Evolutionary conservation across 1,140 invertebrate species (phyloP).

Genomic region (Hycleus phaleratus): DNA sequence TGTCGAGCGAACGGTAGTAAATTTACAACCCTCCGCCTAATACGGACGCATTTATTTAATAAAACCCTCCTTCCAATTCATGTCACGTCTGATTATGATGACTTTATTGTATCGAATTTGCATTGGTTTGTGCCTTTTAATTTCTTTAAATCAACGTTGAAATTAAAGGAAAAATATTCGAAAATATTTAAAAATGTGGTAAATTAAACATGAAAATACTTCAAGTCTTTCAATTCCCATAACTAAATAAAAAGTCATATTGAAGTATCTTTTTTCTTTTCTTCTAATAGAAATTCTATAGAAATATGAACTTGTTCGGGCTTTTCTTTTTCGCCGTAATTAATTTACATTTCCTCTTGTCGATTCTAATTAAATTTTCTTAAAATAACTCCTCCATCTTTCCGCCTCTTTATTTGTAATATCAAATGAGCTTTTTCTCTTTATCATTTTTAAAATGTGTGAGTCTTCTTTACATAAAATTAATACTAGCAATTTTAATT

Average conservation of each 20-base stretch:
- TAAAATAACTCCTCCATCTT: no score
- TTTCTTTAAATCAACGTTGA: no score
- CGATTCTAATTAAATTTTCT: constrained; percentile 18
- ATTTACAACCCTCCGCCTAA: constrained; percentile 2
- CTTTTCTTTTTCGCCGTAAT: constrained; percentile 3
- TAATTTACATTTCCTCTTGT: constrained; percentile 16
- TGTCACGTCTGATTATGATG: constrained; percentile 18
- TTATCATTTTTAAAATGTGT: not conserved
- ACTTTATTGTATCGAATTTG: constrained; percentile 15
- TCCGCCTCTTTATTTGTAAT: no score
- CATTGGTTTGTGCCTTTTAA: not conserved
- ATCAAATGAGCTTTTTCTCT: constrained; percentile 2
- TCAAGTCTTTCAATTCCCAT: constrained; percentile 4
- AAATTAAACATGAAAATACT: no score
- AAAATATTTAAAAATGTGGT: no score
- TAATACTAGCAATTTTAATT: constrained; percentile 17
- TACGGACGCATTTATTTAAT: constrained; percentile 3
- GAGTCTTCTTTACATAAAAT: constrained; percentile 10
- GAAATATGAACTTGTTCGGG: constrained; percentile 8
- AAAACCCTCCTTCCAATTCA: constrained; percentile 15
- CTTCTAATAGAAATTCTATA: constrained; percentile 9
- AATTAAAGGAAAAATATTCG: no score
- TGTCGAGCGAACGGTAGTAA: constrained; percentile 7
- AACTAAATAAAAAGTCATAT: constrained; percentile 17
- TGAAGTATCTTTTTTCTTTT: constrained; percentile 9